phyloP scores from a whole-genome alignment of 2,113 vertebrate species.

The Jaculus jaculus region DNA sequence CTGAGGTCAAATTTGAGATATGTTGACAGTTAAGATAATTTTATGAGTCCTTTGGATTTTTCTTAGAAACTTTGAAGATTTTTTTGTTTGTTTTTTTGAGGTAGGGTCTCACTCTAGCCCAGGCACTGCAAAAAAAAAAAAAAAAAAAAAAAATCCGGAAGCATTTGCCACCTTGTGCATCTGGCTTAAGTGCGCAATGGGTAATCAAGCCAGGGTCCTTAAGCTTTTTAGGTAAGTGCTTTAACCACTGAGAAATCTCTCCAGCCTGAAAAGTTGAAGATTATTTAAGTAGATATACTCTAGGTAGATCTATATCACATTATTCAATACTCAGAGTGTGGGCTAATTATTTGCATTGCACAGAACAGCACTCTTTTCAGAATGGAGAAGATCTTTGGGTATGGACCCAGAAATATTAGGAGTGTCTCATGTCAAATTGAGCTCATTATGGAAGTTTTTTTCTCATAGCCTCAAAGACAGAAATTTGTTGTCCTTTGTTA shows the following conservation, averaged over 20 bases:
- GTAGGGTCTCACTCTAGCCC: too few relatives aligned
- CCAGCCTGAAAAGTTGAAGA: background rate
- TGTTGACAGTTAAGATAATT: conserved; percentile 33
- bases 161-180: too few relatives aligned
- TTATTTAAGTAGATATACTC: background rate
- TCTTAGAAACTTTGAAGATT: background rate
- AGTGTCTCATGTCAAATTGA: background rate
- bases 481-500: background rate
- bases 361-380: background rate
- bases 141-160: too few relatives aligned
- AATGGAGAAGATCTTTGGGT: background rate
- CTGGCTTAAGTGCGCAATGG: too few relatives aligned
- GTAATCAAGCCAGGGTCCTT: too few relatives aligned
- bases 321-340: background rate
- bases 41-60: background rate
- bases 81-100: background rate
- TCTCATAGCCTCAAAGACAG: background rate
- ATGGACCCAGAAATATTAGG: background rate
- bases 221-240: too few relatives aligned
- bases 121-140: too few relatives aligned
- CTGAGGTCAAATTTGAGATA: background rate
- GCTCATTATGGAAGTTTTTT: background rate
- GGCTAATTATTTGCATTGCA: background rate
- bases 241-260: too few relatives aligned
- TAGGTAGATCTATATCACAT: background rate